Evolutionary conservation across 2,113 vertebrate genomes (phyloP), one percentile per base, ranked within the genome.

Genomic region (Pomatorhinus ruficollis): DNA sequence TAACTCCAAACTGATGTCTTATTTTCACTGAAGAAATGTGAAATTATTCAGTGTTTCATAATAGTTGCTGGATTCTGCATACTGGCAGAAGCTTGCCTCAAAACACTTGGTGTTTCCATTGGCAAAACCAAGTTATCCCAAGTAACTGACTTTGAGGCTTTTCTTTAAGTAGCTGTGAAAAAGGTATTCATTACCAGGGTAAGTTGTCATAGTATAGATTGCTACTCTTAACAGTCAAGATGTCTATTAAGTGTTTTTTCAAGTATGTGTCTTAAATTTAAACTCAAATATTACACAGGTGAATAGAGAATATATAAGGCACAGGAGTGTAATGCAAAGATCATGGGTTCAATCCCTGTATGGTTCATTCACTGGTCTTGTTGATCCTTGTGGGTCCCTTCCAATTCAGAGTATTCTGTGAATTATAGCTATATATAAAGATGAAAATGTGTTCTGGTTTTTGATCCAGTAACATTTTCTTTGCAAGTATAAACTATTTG

Each of bases 301-400:
- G 52, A 66, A 31, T 50, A 76, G 39, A 49, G 28, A 72, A 33
- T 52, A 17, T 49, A 9, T 17, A 71, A 10, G 21, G 23, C 33
- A 61, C 37, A 59, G 21, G 12, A 82, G 35, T 64, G 56, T 22
- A 64, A 18, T 0, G 1, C 25, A 21, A 8, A 35, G 21, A 35
- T 42, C 5, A 1, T 25, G 24, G 19, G 37, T 28, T 74, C 19
- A 7, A 9, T 81, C 17, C 7, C 4, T 0, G 0, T 74, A 17
- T 59, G 1, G 13, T 19, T 50, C n/a, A 30, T 82, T n/a, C 21
- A 23, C n/a, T 82, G 53, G 30, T 15, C 30, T 47, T 66, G 21
- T 18, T 68, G 39, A 25, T 75, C 28, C 11, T 18, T 66, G 24
- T 68, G 45, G 13, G 4, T 60, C 24, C 20, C 45, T 47, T 76